phyloP scores from a whole-genome alignment of 2,113 vertebrate genomes.

The Corythoichthys haematopterus region DNA sequence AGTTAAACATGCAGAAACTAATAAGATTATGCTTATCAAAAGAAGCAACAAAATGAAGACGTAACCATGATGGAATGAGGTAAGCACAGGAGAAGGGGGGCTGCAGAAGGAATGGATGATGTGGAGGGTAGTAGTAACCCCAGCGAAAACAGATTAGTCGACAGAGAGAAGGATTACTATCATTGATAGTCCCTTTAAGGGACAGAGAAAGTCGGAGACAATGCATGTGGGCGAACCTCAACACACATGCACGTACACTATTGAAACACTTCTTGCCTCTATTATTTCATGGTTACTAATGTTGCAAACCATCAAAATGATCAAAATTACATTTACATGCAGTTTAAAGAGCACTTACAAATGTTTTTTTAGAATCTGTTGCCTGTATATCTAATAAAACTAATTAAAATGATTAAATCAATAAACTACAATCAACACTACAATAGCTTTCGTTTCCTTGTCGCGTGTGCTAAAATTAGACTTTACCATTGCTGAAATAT shows the following conservation, averaged over 20 bases:
- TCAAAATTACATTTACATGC: too few species aligned
- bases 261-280: too few species aligned
- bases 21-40: slow-evolving; percentile 49
- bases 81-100: slow-evolving; percentile 16
- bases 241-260: slow-evolving; percentile 29
- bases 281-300: too few species aligned
- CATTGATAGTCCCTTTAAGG: slow-evolving; percentile 60
- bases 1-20: slow-evolving; percentile 44
- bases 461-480: too few species aligned
- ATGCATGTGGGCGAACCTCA: slow-evolving; percentile 29
- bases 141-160: slow-evolving; percentile 53
- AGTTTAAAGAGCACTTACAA: too few species aligned
- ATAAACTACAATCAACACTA: too few species aligned
- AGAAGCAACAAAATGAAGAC: slow-evolving; percentile 17
- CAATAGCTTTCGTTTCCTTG: too few species aligned
- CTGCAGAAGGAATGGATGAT: neutral
- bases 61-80: slow-evolving; percentile 42
- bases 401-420: too few species aligned
- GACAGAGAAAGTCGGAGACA: slow-evolving; percentile 21
- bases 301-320: too few species aligned
- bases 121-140: slow-evolving; percentile 31
- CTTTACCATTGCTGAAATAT: too few species aligned
- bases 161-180: slow-evolving; percentile 62
- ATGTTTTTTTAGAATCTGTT: too few species aligned
- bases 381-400: too few species aligned